Base-by-base conservation (phyloP, 2,888 invertebrate species). In the Halocaridina rubra region DNA sequence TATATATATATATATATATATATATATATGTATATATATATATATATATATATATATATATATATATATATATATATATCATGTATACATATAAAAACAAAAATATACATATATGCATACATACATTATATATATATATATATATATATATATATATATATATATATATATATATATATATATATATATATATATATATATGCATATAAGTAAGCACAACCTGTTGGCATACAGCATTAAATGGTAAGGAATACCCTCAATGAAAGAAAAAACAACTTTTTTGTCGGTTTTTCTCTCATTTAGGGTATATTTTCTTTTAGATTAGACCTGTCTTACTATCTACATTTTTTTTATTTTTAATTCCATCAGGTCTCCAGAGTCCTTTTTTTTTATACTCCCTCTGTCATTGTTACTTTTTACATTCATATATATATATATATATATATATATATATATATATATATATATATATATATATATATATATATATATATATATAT, bases 61-160 rank as follows among this genome's bases (percentile, higher is more conserved):
- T 33, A 72, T 33, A 72, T 33, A 72, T 2, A 30, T 33, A 33
- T 72, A 72, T 72, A 72, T 72, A 71, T 72, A 72, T n/a, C 32
- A 72, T 72, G 32, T 33, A 72, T 72, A 30, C 32, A 30, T 33
- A 30, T 72, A 30, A 32, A 30, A 19, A 30, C 32, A 30, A 32
- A 30, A 32, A 30, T 72, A 30, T 22, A 30, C 32, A 30, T 71
- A 1, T 29, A 30, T 1, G n/a, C 1, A 30, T 1, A 4, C 2
- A 22, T 71, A 30, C n/a, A 1, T 72, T 33, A 3, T 13, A 30
- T 72, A 19, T 29, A 0, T 72, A 30, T n/a, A 30, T 32, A 0
- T 19, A 30, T 72, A 33, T 29, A 30, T 33, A 64, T 39, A 39
- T 13, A 8, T 39, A 39, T 8, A 39, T 39, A 13, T 13, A 7